phyloP scores from a whole-genome alignment of 37 sponge, comb jelly and placozoan species.

The Eunapius fragilis region DNA sequence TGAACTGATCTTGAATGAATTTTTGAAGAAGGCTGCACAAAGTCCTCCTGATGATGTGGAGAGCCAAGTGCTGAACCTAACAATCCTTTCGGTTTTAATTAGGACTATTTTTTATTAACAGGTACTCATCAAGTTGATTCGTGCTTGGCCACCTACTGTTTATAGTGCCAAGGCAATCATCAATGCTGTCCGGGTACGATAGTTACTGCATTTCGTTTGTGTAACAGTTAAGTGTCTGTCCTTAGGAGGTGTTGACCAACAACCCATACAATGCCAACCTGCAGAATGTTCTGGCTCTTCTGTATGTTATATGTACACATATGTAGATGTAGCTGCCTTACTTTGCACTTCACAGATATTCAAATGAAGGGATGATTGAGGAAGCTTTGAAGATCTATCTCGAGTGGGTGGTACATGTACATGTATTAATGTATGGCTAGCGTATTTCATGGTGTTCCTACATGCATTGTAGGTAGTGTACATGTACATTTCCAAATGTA shows the following conservation, averaged over 20 bases:
- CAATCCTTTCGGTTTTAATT: no score
- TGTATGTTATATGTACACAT: conserved; percentile 35
- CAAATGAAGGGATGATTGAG: conserved; percentile 71
- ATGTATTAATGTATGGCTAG: neutral
- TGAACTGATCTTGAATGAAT: conserved; percentile 75
- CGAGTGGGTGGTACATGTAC: conserved; percentile 36
- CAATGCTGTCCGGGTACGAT: conserved; percentile 69
- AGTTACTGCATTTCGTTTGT: neutral
- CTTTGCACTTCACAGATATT: conserved; percentile 48
- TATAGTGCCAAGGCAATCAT: conserved; percentile 73
- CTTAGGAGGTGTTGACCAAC: conserved; percentile 12
- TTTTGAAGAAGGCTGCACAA: conserved; percentile 19
- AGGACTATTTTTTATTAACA: conserved; percentile 13
- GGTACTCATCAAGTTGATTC: conserved; percentile 56
- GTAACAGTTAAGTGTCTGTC: neutral
- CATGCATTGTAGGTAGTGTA: no score
- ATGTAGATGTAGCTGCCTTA: neutral
- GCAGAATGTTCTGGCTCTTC: conserved; percentile 63
- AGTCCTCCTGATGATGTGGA: neutral
- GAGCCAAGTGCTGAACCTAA: neutral
- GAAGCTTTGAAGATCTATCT: conserved; percentile 88
- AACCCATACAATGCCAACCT: conserved; percentile 43
- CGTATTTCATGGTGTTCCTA: no score
- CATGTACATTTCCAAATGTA: neutral
- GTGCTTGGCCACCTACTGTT: conserved; percentile 77